Evolutionary conservation across 2,797 vertebrate genomes (phyloP).

Genomic region (Hydrophis major): DNA sequence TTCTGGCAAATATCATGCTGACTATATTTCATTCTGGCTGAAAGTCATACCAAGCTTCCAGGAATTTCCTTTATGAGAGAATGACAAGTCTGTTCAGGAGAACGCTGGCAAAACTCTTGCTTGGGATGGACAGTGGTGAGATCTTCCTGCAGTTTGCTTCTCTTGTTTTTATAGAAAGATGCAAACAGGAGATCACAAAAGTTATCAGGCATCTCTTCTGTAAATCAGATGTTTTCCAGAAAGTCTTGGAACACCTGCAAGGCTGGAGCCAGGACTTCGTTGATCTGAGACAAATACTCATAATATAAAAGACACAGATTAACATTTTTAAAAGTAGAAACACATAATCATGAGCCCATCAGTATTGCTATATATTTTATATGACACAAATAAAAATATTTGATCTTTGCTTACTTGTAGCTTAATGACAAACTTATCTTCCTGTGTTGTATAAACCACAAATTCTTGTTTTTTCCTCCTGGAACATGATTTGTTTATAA

Average conservation of each 20-base stretch:
- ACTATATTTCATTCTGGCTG: neutral
- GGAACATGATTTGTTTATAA: neutral
- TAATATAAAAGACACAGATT: neutral
- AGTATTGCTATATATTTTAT: neutral
- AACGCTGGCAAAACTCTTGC: neutral
- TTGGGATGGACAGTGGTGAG: neutral
- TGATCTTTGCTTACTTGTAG: neutral
- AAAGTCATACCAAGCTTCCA: neutral
- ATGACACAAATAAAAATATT: neutral
- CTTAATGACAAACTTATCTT: neutral
- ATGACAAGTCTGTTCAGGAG: neutral
- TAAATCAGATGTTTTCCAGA: neutral
- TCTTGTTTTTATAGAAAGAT: neutral
- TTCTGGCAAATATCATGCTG: neutral
- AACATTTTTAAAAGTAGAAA: neutral
- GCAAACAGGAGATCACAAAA: neutral
- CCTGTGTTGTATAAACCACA: neutral
- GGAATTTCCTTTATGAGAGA: neutral
- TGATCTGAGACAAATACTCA: neutral
- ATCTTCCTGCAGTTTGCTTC: neutral
- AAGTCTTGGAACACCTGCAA: neutral
- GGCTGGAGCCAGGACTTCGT: neutral
- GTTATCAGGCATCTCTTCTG: neutral
- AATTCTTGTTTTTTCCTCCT: neutral
- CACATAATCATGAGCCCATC: neutral